Base-by-base conservation (phyloP, 2,113 vertebrate species). In the Epinephelus lanceolatus region DNA sequence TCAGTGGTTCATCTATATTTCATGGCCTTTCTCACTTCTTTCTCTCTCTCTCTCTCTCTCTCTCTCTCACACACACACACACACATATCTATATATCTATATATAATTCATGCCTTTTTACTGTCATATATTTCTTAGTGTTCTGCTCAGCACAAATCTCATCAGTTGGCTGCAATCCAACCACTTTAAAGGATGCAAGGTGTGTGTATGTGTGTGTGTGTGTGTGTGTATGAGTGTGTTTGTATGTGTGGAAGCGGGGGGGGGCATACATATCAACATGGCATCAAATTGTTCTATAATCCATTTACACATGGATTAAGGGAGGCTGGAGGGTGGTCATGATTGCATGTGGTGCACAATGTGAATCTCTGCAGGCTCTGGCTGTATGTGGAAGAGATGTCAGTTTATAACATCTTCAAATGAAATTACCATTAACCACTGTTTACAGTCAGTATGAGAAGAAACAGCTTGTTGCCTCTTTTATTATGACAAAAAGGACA, bases 1-100 rank as follows among this genome's bases (percentile, higher is more conserved):
- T 71, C 65, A 77, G 78, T 10, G 15, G 40, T 78, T 88, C 68
- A 85, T 87, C 74, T 66, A 78, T 88, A 77, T 89, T 85, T 86
- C 57, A 86, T 47, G 42, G 56, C n/a, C 21, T 37, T 25, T 37
- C 62, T 84, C 77, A 42, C 25, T 49, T 71, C 76, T 66, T 37
- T 25, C 5, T 51, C 52, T 45, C 11, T 45, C 42, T 45, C 42
- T 45, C 42, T 11, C 9, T 11, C 42, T 45, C 42, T 11, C 42
- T 10, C 42, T 11, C 42, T 45, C 42, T 45, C 33, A 37, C 33
- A 61, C 25, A 60, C 25, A 27, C 56, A 27, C 23, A 19, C 30
- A 60, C 18, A 23, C 2, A 57, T 8, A 59, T 49, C 6, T 40
- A 10, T 3, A 49, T 17, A 18, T 18, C 49, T 51, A 51, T 51